Evolutionary conservation across 2,113 vertebrate genomes (phyloP), one percentile per base, ranked within the genome.

Genomic region (Gila orcuttii): DNA sequence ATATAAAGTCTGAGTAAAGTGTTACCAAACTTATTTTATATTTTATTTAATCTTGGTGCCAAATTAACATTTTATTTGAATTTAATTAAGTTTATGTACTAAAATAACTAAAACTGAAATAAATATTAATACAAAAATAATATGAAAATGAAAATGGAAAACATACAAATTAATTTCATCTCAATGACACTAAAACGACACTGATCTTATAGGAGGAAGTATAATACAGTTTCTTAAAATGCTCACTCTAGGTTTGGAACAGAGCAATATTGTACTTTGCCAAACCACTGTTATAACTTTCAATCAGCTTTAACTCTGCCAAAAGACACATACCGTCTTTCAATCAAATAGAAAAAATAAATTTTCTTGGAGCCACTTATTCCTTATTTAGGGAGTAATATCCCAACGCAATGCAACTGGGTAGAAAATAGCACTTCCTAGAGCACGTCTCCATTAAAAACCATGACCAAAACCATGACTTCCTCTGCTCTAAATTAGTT

Each of bases 401-500:
- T 55, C 64, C 62, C 80, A 55, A 82, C 13, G 15, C 33, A 79
- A 79, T 25, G 57, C 57, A 42, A 79, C 25, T 42, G 55, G 47
- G 25, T 83, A 73, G 33, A 42, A 73, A 73, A 73, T 36, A 57
- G n/a, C 31, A 57, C 33, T 71, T 83, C 21, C 66, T 59, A 73
- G 68, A 73, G 82, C 66, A 82, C 33, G 25, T 69, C 60, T 82
- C 62, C 62, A 68, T 83, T 71, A 57, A 83, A 83, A 83, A 59
- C 47, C 66, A 42, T 83, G 68, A 83, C 81, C 68, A 73, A 83
- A 83, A 83, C 64, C 81, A 83, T 71, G 81, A 76, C 81, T 75
- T 82, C 69, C 80, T 86, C 79, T 77, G 31, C 71, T 36, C 85
- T 86, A 82, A 86, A 86, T 77, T 64, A 86, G 39, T 82, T 77